Evolutionary conservation across 1,140 invertebrate species (phyloP).

Genomic region (Nomia melanderi): DNA sequence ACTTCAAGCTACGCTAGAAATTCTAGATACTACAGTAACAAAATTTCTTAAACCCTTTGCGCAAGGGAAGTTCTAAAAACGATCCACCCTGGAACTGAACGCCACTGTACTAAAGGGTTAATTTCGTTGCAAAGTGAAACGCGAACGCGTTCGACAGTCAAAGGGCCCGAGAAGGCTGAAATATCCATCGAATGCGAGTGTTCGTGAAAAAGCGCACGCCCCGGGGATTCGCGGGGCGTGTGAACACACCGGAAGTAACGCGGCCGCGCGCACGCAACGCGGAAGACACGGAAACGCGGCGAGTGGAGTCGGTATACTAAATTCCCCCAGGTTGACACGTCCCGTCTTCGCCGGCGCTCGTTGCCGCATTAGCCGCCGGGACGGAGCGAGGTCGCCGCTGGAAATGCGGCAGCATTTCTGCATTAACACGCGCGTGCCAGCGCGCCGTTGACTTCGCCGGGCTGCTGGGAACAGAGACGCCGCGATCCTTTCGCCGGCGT

Average conservation of each 20-base stretch:
- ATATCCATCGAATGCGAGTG: too few species aligned
- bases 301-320: slow-evolving; percentile 36
- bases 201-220: too few species aligned
- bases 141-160: too few species aligned
- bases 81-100: too few species aligned
- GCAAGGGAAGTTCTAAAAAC: too few species aligned
- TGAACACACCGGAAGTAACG: slow-evolving; percentile 5
- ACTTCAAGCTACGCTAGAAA: too few species aligned
- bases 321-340: slow-evolving; percentile 36
- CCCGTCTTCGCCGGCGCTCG: slow-evolving; percentile 29
- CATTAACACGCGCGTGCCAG: slow-evolving; percentile 46
- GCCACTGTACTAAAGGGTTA: too few species aligned
- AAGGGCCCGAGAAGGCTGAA: too few species aligned
- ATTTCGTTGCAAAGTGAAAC: too few species aligned
- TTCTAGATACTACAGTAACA: too few species aligned
- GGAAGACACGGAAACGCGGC: not conserved
- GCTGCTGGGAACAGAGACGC: not conserved
- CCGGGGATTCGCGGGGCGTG: too few species aligned
- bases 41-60: too few species aligned
- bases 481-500: not conserved
- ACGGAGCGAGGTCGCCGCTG: not conserved
- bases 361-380: slow-evolving; percentile 40
- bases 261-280: not conserved
- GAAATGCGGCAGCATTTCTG: slow-evolving; percentile 52
- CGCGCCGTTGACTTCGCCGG: not conserved